phyloP scores from a whole-genome alignment of 2,888 invertebrate genomes.

The Cheilosia impressa region DNA sequence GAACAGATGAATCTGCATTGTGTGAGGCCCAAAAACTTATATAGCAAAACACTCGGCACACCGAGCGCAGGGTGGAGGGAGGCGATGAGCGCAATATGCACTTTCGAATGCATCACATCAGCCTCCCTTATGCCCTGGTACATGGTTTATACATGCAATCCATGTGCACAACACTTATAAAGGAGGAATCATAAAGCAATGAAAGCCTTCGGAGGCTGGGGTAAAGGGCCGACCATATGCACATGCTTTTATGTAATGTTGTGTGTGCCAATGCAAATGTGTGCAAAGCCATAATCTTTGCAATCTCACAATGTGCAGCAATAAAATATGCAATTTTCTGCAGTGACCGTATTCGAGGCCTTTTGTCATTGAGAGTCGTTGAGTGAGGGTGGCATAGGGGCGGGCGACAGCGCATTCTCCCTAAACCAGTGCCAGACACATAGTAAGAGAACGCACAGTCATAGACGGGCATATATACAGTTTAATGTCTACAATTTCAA shows the following conservation, averaged over 20 bases:
- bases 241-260: not conserved
- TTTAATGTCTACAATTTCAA: constrained; percentile 73
- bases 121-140: constrained; percentile 1
- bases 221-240: constrained; percentile 5
- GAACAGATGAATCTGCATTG: constrained; percentile 1
- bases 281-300: constrained; percentile 55
- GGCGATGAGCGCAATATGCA: constrained; percentile 37
- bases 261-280: constrained; percentile 51
- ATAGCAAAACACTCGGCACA: constrained; percentile 1
- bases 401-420: constrained; percentile 23
- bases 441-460: constrained; percentile 48
- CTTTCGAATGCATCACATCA: constrained; percentile 57
- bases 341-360: constrained; percentile 75
- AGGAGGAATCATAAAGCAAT: constrained; percentile 65
- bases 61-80: not conserved
- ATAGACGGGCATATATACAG: constrained; percentile 19
- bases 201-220: constrained; percentile 18
- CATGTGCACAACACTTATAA: constrained; percentile 23
- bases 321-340: constrained; percentile 75
- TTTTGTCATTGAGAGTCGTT: constrained; percentile 49
- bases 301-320: constrained; percentile 71
- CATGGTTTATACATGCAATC: constrained; percentile 18
- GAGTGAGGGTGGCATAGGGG: constrained; percentile 5
- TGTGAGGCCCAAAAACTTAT: not conserved
- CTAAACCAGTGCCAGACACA: constrained; percentile 65